phyloP scores from a whole-genome alignment of 2,113 vertebrate genomes.

The Xiphophorus maculatus region DNA sequence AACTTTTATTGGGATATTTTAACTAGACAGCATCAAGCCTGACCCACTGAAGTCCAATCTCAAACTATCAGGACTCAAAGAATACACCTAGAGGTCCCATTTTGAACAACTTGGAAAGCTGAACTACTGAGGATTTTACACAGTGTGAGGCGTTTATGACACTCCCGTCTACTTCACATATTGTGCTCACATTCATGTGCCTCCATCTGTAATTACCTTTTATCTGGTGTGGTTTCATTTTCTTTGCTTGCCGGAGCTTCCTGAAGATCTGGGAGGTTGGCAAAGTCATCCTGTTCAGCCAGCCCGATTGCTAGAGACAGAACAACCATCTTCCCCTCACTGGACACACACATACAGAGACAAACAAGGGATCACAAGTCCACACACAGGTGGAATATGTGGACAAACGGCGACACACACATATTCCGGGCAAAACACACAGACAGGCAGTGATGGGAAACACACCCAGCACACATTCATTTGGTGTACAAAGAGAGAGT shows the following conservation, averaged over 20 bases:
- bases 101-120: neutral
- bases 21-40: neutral
- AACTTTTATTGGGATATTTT: too few relatives aligned
- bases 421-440: conserved; percentile 12
- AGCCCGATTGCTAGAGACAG: conserved; percentile 97
- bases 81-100: neutral
- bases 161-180: neutral
- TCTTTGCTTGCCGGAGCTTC: conserved; percentile 90
- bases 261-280: conserved; percentile 99
- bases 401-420: conserved; percentile 35
- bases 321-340: conserved; percentile 99
- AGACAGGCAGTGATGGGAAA: conserved; percentile 35
- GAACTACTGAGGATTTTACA: neutral
- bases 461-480: conserved; percentile 46
- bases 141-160: neutral
- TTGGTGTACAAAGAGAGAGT: conserved; percentile 57
- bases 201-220: conserved; percentile 86
- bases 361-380: conserved; percentile 56
- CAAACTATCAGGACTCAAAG: neutral
- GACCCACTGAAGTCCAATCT: neutral
- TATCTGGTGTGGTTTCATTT: conserved; percentile 89
- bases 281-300: conserved; percentile 99
- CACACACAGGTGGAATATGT: conserved; percentile 45
- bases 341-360: conserved; percentile 74
- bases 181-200: conserved; percentile 13